Evolutionary conservation across 2,113 vertebrate species (phyloP).

Genomic region (Microtus oregoni): DNA sequence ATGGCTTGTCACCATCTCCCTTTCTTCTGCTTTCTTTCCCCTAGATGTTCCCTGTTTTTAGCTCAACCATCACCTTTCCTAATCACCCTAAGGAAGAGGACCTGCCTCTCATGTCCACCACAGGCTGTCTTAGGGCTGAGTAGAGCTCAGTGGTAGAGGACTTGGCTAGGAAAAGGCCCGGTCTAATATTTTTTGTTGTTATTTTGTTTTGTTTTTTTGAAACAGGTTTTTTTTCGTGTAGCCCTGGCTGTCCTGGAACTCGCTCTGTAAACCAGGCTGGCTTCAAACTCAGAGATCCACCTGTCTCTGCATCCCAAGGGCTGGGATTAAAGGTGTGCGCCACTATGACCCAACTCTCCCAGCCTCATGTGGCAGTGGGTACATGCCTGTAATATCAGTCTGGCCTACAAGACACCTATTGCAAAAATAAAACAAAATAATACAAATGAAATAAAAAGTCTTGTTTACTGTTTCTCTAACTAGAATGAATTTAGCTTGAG

Average conservation of each 20-base stretch:
- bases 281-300: neutral
- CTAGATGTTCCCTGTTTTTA: neutral
- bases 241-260: neutral
- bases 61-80: neutral
- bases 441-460: neutral
- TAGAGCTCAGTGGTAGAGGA: neutral
- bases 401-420: neutral
- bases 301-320: neutral
- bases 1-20: neutral
- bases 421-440: neutral
- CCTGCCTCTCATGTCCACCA: neutral
- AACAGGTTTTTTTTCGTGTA: neutral
- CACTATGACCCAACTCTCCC: neutral
- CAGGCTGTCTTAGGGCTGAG: neutral
- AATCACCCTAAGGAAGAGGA: neutral
- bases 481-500: conserved; percentile 25
- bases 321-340: neutral
- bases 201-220: neutral
- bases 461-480: neutral
- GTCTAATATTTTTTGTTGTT: neutral
- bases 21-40: neutral
- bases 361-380: neutral
- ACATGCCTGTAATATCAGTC: neutral
- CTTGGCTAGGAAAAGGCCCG: neutral
- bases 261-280: neutral